These are phyloP conservation scores for Eupithecia subfuscata DNA, from an alignment of 2,888 invertebrate species.

Conservation along the genomic window DNA sequence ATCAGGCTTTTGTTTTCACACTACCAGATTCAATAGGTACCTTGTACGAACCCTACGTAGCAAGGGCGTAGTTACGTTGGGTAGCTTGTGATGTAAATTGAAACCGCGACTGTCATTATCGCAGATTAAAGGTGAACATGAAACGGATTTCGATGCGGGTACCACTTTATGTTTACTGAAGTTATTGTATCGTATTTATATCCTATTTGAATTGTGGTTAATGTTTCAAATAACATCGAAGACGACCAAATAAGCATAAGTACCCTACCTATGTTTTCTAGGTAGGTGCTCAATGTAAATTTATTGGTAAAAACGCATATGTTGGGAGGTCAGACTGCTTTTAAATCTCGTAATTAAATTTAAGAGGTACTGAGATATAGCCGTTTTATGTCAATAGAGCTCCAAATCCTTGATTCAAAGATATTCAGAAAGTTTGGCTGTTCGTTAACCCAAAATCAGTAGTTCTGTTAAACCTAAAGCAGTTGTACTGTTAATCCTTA, in stretches of 20 bases:
- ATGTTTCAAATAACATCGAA: neutral
- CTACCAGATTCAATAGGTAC: neutral
- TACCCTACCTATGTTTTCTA: neutral
- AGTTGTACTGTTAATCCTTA: neutral
- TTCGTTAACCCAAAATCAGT: neutral
- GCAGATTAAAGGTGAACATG: slow-evolving; percentile 6
- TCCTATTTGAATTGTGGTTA: neutral
- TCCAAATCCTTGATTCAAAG: neutral
- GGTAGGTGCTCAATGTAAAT: neutral
- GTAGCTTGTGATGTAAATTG: neutral
- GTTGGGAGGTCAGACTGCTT: neutral
- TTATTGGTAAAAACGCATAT: neutral
- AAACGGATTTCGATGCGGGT: slow-evolving; percentile 33
- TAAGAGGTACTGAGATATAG: neutral
- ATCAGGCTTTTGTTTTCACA: slow-evolving; percentile 22
- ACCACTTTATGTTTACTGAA: neutral
- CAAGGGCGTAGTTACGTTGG: neutral
- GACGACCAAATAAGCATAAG: neutral
- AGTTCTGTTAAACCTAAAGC: neutral
- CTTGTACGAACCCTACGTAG: neutral
- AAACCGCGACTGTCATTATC: neutral
- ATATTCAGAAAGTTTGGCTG: neutral
- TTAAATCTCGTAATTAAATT: neutral
- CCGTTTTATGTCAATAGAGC: neutral
- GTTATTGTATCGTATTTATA: neutral